Conservation (phyloP, 2,888 invertebrate species). For the Neuroscelio doddi region DNA sequence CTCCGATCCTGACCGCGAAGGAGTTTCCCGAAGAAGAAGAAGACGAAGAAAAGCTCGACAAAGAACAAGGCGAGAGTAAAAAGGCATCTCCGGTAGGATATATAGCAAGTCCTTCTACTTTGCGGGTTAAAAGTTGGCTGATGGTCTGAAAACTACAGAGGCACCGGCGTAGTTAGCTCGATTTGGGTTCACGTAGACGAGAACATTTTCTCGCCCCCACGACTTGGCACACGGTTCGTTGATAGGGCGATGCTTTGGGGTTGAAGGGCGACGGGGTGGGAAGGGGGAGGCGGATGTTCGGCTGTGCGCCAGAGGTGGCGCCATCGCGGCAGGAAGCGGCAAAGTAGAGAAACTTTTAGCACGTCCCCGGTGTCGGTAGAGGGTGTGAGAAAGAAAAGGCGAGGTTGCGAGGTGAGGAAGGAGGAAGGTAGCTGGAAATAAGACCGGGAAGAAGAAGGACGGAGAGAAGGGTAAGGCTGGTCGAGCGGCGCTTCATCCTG, state of each 20-base stretch:
- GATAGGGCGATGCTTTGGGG: no score
- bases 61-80: no score
- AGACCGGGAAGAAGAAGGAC: conserved; percentile 49
- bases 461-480: conserved; percentile 53
- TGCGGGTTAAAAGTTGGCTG: conserved; percentile 59
- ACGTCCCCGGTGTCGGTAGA: conserved; percentile 36
- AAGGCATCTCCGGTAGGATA: no score
- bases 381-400: conserved; percentile 45
- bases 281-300: conserved; percentile 49
- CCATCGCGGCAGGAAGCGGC: conserved; percentile 62
- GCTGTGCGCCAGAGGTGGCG: conserved; percentile 59
- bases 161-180: conserved; percentile 35
- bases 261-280: conserved; percentile 7
- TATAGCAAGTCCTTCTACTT: conserved; percentile 57
- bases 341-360: conserved; percentile 21
- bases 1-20: no score
- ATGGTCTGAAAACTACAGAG: conserved; percentile 58
- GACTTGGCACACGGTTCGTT: no score
- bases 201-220: neutral
- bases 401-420: conserved; percentile 36
- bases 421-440: conserved; percentile 20
- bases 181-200: conserved; percentile 14
- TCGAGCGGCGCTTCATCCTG: conserved; percentile 57
- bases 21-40: no score
- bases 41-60: no score